Conservation (phyloP, 2,797 vertebrate species). For the Poecilia picta region DNA sequence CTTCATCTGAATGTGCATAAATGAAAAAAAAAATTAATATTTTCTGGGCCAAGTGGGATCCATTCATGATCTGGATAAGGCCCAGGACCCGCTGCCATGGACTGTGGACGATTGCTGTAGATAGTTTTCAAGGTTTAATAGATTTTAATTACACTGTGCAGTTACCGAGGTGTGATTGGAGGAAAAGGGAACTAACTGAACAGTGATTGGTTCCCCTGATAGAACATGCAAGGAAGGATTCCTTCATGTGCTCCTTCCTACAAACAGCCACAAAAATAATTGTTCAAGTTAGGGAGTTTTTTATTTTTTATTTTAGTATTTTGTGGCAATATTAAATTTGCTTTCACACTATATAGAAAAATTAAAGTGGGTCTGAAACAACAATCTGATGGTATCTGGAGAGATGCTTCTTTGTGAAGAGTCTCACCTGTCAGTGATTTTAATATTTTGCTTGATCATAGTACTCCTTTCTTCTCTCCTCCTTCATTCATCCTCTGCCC, state of each 20-base stretch:
- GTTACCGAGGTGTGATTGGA: background rate
- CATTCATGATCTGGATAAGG: background rate
- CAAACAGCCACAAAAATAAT: background rate
- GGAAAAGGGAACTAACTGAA: background rate
- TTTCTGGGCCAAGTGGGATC: slow-evolving; percentile 4
- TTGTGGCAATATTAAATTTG: background rate
- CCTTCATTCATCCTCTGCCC: slow-evolving; percentile 5
- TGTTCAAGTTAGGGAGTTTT: background rate
- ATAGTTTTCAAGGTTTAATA: background rate
- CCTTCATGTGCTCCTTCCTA: background rate
- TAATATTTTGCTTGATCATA: slow-evolving; percentile 15
- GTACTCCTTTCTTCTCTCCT: background rate
- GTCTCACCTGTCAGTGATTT: slow-evolving; percentile 4
- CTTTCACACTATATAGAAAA: background rate
- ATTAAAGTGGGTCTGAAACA: background rate
- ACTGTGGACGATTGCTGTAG: background rate
- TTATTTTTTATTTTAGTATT: background rate
- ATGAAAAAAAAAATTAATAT: slow-evolving; percentile 4
- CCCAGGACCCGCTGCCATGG: slow-evolving; percentile 1
- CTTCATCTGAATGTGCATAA: background rate
- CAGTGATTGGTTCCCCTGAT: background rate
- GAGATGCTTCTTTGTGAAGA: background rate
- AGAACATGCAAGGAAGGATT: background rate
- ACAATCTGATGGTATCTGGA: background rate
- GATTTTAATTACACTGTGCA: background rate